Evolutionary conservation across 2,797 vertebrate genomes (phyloP).

Genomic region (Danio tinwini): DNA sequence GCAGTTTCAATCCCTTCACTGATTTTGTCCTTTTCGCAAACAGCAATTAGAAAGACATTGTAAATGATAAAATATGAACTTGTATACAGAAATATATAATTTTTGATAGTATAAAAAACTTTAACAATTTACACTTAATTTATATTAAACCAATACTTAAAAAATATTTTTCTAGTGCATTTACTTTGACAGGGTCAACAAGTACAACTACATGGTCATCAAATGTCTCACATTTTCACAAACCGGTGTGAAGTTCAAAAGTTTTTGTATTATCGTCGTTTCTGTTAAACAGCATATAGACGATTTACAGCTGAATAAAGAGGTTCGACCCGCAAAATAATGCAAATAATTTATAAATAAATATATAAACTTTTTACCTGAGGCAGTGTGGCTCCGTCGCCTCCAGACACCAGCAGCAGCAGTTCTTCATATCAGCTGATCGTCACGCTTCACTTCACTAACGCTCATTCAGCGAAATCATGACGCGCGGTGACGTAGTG

Average conservation of each 20-base stretch:
- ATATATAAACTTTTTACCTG: slow-evolving; percentile 2
- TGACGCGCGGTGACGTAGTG: background rate
- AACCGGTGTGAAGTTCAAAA: background rate
- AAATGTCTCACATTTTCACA: background rate
- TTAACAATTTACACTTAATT: background rate
- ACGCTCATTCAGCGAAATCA: slow-evolving; percentile 5
- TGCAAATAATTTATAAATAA: background rate
- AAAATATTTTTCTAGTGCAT: background rate
- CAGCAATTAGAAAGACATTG: background rate
- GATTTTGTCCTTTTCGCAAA: background rate
- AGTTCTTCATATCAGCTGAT: slow-evolving; percentile 5
- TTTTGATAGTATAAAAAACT: background rate
- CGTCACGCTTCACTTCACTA: background rate
- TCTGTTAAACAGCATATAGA: background rate
- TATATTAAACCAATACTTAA: background rate
- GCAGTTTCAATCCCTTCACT: background rate
- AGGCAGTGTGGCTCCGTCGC: background rate
- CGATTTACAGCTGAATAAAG: background rate
- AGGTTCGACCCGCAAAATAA: background rate
- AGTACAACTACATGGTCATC: background rate
- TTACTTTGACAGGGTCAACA: background rate
- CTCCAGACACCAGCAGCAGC: background rate
- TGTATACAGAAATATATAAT: background rate
- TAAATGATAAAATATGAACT: background rate
- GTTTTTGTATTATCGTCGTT: background rate